phyloP scores from a whole-genome alignment of 1,140 invertebrate genomes.

The Drosophila albomicans region DNA sequence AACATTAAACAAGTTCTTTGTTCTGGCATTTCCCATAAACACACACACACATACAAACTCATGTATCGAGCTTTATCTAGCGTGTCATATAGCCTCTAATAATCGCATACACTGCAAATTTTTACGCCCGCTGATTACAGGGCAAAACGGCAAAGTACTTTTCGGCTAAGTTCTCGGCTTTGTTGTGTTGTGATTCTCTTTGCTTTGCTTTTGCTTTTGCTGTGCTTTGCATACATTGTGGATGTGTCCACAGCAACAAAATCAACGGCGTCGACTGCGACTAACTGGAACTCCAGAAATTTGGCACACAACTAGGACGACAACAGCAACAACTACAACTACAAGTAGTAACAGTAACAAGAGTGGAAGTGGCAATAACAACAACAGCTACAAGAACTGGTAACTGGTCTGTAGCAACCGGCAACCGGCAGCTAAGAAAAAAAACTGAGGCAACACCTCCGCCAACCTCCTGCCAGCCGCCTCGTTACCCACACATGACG shows the following conservation, averaged over 20 bases:
- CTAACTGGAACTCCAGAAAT: conserved; percentile 76
- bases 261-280: conserved; percentile 36
- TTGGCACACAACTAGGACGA: conserved; percentile 80
- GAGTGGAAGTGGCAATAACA: conserved; percentile 38
- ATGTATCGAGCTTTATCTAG: background rate
- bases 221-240: conserved; percentile 39
- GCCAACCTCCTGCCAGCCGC: conserved; percentile 2
- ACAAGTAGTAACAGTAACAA: conserved; percentile 31
- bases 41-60: background rate
- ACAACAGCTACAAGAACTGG: conserved; percentile 71
- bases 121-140: conserved; percentile 35
- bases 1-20: conserved; percentile 8
- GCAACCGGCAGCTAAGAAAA: conserved; percentile 57
- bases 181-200: conserved; percentile 6
- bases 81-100: background rate
- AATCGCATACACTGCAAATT: conserved; percentile 6
- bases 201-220: conserved; percentile 5
- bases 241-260: conserved; percentile 21
- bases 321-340: conserved; percentile 41
- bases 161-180: conserved; percentile 27
- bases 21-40: background rate
- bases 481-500: conserved; percentile 59
- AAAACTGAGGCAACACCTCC: conserved; percentile 50
- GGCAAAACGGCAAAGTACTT: conserved; percentile 38
- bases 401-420: conserved; percentile 57